Percentiles rank a stretch among this genome's conserved stretches.
Conservation (phyloP, 2,113 vertebrate genomes). For the Cairina moschata region DNA sequence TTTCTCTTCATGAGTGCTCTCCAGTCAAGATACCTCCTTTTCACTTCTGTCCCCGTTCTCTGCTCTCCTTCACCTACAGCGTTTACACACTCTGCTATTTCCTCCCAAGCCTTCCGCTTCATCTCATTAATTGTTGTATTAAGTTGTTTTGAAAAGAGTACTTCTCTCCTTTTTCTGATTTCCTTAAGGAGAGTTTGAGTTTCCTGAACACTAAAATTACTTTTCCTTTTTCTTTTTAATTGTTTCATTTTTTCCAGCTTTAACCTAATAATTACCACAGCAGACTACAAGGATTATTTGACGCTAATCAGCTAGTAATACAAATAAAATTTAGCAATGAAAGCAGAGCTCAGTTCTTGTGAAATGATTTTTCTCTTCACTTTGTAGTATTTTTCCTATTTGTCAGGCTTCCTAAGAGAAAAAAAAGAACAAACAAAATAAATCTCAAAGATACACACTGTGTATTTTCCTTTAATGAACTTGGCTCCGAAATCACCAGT, state of each 20-base stretch:
- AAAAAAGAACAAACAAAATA: slow-evolving; percentile 55
- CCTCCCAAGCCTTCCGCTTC: slow-evolving; percentile 95
- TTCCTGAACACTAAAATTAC: slow-evolving; percentile 95
- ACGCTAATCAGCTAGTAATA: slow-evolving; percentile 4
- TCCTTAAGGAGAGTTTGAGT: slow-evolving; percentile 93
- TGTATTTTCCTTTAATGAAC: slow-evolving; percentile 15
- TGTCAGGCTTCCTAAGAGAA: slow-evolving; percentile 59
- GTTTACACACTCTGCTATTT: slow-evolving; percentile 93
- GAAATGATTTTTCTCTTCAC: slow-evolving; percentile 44
- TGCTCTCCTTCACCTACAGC: slow-evolving; percentile 91
- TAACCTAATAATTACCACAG: slow-evolving; percentile 44
- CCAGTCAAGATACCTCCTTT: slow-evolving; percentile 92
- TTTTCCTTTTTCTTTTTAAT: slow-evolving; percentile 94
- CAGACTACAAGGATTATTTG: neutral
- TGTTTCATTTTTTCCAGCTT: slow-evolving; percentile 88
- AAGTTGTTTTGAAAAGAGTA: slow-evolving; percentile 93
- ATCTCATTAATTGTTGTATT: slow-evolving; percentile 96
- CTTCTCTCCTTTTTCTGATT: slow-evolving; percentile 90
- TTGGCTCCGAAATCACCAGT: neutral
- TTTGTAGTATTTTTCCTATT: slow-evolving; percentile 50
- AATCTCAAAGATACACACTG: slow-evolving; percentile 14
- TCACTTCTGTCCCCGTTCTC: slow-evolving; percentile 91
- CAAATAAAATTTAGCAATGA: neutral
- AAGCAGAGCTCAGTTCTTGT: slow-evolving; percentile 36
- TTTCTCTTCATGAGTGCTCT: slow-evolving; percentile 91